These are phyloP conservation scores for Scolopax mira DNA, from an alignment of 2,113 vertebrate genomes.

Conservation along the genomic window DNA sequence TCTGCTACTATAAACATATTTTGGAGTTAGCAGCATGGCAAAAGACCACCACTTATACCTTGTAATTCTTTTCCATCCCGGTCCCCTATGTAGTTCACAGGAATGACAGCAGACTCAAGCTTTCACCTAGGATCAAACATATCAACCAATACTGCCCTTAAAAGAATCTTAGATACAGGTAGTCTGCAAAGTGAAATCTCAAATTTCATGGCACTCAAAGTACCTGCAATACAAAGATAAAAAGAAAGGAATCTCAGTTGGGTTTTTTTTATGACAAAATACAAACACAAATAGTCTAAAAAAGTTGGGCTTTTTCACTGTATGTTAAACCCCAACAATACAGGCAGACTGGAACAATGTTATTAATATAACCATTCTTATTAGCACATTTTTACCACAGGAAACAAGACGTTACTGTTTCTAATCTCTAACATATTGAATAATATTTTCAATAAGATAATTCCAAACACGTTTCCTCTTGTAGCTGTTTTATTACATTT, in stretches of 20 bases:
- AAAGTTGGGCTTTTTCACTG: background rate
- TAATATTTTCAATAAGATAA: constrained; percentile 40
- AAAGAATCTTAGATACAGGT: background rate
- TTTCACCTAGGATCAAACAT: background rate
- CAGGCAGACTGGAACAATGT: background rate
- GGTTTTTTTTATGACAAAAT: background rate
- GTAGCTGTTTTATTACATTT: constrained; percentile 57
- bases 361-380: constrained; percentile 29
- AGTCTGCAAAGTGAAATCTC: background rate
- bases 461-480: constrained; percentile 40
- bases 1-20: background rate
- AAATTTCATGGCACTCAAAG: background rate
- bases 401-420: constrained; percentile 53
- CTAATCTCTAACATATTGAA: constrained; percentile 37
- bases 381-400: constrained; percentile 35
- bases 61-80: background rate
- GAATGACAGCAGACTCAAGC: background rate
- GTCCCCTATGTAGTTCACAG: background rate
- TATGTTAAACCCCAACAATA: background rate
- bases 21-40: background rate
- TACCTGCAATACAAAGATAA: background rate
- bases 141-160: background rate
- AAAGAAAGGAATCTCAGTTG: background rate
- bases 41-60: background rate
- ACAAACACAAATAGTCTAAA: background rate